Percentiles rank a stretch among this genome's conserved stretches.
These are phyloP conservation scores for Fregata magnificens DNA, from an alignment of 2,113 vertebrate species.

Conservation along the genomic window DNA sequence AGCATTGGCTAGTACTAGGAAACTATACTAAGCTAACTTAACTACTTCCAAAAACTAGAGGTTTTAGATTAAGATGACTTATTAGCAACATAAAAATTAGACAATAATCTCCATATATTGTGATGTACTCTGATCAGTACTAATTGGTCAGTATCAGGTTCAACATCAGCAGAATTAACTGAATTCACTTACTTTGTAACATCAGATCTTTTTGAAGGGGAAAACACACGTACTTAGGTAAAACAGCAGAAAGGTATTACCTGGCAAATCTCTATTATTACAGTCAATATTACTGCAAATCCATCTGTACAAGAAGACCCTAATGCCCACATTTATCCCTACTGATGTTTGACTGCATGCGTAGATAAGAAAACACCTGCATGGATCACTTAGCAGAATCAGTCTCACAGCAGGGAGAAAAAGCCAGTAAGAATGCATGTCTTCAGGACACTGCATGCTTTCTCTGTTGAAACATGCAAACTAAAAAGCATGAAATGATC, in stretches of 20 bases:
- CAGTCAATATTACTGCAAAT: background rate
- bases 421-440: constrained; percentile 50
- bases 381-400: constrained; percentile 46
- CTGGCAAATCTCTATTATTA: background rate
- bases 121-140: background rate
- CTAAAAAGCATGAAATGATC: constrained; percentile 14
- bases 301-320: background rate
- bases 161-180: background rate
- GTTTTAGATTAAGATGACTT: background rate
- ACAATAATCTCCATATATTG: background rate
- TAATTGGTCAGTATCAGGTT: background rate
- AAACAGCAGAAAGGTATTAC: background rate
- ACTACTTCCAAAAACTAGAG: too few species aligned
- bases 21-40: too few species aligned
- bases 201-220: background rate
- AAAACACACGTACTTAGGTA: background rate
- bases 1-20: background rate
- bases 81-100: background rate
- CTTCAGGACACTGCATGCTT: constrained; percentile 58
- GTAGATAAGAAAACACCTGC: constrained; percentile 54
- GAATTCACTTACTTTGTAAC: background rate
- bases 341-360: background rate
- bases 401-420: constrained; percentile 33
- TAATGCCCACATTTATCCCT: background rate
- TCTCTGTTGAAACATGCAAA: constrained; percentile 41